Conservation (phyloP, 2,797 vertebrate species). For the Coregonus sp. region DNA sequence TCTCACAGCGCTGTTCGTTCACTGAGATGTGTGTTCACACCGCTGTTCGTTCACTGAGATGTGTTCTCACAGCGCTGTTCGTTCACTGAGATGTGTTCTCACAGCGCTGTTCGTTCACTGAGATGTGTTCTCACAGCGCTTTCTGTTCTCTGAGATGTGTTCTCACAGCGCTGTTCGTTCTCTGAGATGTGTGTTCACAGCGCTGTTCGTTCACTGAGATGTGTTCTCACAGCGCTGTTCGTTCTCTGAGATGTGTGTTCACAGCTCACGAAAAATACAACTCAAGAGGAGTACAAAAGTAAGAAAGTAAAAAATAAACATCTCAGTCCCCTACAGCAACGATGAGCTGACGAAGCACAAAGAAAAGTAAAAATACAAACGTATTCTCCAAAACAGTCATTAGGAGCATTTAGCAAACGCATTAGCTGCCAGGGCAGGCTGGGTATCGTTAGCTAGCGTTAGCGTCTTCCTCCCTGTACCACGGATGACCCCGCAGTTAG, state of each 20-base stretch:
- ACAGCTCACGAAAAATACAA: conserved; percentile 43
- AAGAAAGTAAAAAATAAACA: conserved; percentile 34
- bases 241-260: too few relatives aligned
- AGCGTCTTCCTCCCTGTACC: conserved; percentile 66
- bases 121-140: conserved; percentile 27
- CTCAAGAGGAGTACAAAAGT: conserved; percentile 45
- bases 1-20: conserved; percentile 41
- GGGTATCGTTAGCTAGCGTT: conserved; percentile 71
- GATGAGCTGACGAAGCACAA: conserved; percentile 52
- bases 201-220: neutral
- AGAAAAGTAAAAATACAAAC: conserved; percentile 29
- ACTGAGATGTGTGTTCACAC: conserved; percentile 19
- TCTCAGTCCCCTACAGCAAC: conserved; percentile 42
- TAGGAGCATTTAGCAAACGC: conserved; percentile 71
- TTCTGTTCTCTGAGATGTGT: too few relatives aligned
- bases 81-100: conserved; percentile 35
- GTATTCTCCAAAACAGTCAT: conserved; percentile 64
- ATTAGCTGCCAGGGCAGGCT: conserved; percentile 67
- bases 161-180: conserved; percentile 41
- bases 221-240: conserved; percentile 11
- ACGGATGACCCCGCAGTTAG: conserved; percentile 68
- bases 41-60: conserved; percentile 39
- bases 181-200: conserved; percentile 36
- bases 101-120: conserved; percentile 40
- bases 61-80: conserved; percentile 32